Evolutionary conservation across 1,140 invertebrate species (phyloP).

Genomic region (Achroia grisella): DNA sequence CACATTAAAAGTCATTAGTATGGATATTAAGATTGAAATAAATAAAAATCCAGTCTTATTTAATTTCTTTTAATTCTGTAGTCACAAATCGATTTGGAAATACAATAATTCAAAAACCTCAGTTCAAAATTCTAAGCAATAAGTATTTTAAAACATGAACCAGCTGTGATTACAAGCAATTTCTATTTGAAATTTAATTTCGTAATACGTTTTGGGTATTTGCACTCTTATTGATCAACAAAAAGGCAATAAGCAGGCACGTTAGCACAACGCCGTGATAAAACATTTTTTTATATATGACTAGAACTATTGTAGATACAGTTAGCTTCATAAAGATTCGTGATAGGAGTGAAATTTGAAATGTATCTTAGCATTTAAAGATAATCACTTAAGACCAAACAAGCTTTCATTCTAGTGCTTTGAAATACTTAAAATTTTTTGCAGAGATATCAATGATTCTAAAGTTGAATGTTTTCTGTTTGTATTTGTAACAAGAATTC

Average conservation of each 20-base stretch:
- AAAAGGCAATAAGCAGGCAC: constrained; percentile 59
- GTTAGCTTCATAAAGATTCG: too few species aligned
- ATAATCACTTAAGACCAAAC: too few species aligned
- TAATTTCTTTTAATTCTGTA: constrained; percentile 43
- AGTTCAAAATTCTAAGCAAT: constrained; percentile 42
- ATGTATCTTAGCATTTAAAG: too few species aligned
- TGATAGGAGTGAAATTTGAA: too few species aligned
- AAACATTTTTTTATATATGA: too few species aligned
- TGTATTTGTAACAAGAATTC: too few species aligned
- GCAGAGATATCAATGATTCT: too few species aligned
- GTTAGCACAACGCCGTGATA: constrained; percentile 52
- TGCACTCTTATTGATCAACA: constrained; percentile 64
- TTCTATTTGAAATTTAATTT: constrained; percentile 35
- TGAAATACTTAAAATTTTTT: too few species aligned
- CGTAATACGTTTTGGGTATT: constrained; percentile 22
- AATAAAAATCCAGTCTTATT: constrained; percentile 3
- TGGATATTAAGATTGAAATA: not conserved
- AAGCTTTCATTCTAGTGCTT: too few species aligned
- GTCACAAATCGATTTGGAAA: constrained; percentile 46
- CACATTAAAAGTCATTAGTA: too few species aligned
- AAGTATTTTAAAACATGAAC: constrained; percentile 27
- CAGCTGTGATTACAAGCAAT: constrained; percentile 26
- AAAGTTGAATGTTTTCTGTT: too few species aligned
- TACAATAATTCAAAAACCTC: constrained; percentile 44
- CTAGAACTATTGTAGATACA: too few species aligned